Evolutionary conservation across 2,888 invertebrate genomes (phyloP).

Genomic region (Litoditis marina): DNA sequence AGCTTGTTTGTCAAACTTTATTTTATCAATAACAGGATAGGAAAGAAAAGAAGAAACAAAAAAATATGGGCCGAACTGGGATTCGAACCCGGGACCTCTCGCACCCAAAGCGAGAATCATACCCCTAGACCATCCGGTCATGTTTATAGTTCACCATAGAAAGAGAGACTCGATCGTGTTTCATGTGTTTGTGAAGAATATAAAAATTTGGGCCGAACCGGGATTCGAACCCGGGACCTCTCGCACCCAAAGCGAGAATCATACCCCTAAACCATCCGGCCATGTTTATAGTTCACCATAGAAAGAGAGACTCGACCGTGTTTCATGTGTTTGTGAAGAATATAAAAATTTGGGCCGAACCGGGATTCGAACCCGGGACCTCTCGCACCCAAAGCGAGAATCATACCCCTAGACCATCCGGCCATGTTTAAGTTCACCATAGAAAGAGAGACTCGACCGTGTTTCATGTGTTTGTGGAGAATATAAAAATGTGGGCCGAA

Average conservation of each 20-base stretch:
- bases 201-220: conserved; percentile 4
- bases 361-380: conserved; percentile 29
- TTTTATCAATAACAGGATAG: no score
- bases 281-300: no score
- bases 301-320: no score
- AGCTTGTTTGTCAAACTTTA: no score
- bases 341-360: conserved; percentile 2
- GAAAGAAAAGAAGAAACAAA: no score
- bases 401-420: conserved; percentile 43
- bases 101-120: conserved; percentile 51
- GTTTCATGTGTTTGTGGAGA: no score
- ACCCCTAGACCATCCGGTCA: conserved; percentile 36
- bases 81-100: conserved; percentile 39
- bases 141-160: no score
- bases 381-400: conserved; percentile 52
- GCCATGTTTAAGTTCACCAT: no score
- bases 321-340: no score
- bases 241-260: conserved; percentile 51
- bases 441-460: no score
- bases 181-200: no score
- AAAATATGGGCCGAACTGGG: conserved; percentile 1
- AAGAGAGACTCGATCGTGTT: no score
- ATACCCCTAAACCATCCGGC: conserved; percentile 40
- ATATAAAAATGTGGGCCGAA: conserved; percentile 29
- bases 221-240: conserved; percentile 34